Evolutionary conservation across 2,113 vertebrate species (phyloP).

Genomic region (Chauna torquata): DNA sequence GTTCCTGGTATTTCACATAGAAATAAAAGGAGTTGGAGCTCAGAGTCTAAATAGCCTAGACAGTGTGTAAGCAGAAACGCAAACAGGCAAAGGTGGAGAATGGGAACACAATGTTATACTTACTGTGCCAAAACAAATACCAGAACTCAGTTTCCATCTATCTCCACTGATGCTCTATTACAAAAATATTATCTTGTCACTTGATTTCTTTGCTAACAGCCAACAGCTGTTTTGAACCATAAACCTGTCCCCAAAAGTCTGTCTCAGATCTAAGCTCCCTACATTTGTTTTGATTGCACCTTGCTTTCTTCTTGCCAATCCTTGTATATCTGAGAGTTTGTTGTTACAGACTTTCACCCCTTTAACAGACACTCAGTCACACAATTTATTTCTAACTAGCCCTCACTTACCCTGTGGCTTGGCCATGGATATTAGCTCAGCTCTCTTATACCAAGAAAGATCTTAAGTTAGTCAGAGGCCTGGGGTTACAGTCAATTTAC

Average conservation of each 20-base stretch:
- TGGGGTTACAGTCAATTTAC: neutral
- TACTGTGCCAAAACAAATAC: neutral
- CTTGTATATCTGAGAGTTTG: neutral
- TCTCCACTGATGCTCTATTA: neutral
- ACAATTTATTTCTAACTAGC: neutral
- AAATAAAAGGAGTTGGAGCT: neutral
- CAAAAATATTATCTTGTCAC: neutral
- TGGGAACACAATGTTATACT: neutral
- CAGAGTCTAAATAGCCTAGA: neutral
- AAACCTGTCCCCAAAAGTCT: neutral
- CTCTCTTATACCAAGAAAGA: neutral
- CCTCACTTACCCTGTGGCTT: neutral
- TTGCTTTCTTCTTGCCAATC: neutral
- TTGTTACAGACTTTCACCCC: neutral
- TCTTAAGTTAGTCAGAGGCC: neutral
- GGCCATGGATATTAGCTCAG: neutral
- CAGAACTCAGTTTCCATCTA: neutral
- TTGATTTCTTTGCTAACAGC: neutral
- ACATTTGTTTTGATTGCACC: neutral
- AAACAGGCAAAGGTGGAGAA: neutral
- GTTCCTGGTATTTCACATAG: neutral
- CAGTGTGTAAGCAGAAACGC: neutral
- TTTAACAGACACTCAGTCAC: neutral
- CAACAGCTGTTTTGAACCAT: neutral
- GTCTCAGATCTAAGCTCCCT: neutral